Evolutionary conservation across 2,888 invertebrate genomes (phyloP).

Genomic region (Penaeus monodon): DNA sequence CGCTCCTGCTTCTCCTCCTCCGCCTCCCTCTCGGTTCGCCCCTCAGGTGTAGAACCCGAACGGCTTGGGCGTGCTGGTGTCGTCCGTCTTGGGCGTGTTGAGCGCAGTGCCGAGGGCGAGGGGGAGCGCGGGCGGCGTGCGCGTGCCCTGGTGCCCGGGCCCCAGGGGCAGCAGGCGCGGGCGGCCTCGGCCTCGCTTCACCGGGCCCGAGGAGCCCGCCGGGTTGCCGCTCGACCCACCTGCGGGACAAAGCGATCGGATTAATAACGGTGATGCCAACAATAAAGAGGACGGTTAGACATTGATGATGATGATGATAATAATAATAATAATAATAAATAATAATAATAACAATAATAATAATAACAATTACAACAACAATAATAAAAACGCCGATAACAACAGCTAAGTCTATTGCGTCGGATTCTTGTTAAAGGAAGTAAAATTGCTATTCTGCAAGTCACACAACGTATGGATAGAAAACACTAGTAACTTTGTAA

Average conservation of each 20-base stretch:
- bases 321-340: too few species aligned
- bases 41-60: conserved; percentile 52
- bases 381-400: neutral
- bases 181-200: conserved; percentile 78
- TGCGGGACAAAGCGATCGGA: too few species aligned
- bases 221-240: conserved; percentile 11
- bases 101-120: conserved; percentile 63
- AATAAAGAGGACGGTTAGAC: neutral
- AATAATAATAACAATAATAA: neutral
- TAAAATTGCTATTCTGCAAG: neutral
- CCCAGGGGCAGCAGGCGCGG: conserved; percentile 78
- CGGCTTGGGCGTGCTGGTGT: conserved; percentile 42
- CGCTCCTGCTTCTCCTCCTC: too few species aligned
- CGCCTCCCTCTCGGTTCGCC: too few species aligned
- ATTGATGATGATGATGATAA: too few species aligned
- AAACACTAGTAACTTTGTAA: neutral
- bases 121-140: conserved; percentile 70
- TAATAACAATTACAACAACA: neutral
- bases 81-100: conserved; percentile 44
- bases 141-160: conserved; percentile 77
- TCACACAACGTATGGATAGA: neutral
- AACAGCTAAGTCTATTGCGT: neutral
- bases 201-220: conserved; percentile 13
- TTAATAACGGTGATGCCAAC: too few species aligned
- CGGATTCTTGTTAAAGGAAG: too few species aligned